A percentile compares a stretch with the other conserved stretches of the same genome.
Evolutionary conservation across 2,888 invertebrate species (phyloP).

Genomic region (Cremastinae sp.): DNA sequence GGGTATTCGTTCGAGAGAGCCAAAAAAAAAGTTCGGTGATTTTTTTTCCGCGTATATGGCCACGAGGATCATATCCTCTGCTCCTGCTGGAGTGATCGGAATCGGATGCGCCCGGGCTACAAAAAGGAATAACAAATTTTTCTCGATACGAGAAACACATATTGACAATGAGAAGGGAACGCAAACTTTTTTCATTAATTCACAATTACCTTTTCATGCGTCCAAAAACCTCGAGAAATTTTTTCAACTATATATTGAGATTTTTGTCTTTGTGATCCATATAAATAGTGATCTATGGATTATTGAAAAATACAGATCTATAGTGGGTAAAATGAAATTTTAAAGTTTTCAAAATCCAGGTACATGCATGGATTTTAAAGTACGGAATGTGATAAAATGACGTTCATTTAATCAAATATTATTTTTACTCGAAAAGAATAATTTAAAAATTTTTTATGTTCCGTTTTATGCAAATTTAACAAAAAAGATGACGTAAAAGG

Average conservation of each 20-base stretch:
- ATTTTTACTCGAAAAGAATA: too few species aligned
- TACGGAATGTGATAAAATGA: too few species aligned
- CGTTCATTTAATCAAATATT: too few species aligned
- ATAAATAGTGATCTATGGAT: too few species aligned
- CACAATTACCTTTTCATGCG: background rate
- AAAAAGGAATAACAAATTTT: background rate
- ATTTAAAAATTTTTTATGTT: background rate
- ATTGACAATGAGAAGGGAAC: background rate
- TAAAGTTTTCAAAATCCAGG: too few species aligned
- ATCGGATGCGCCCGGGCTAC: background rate
- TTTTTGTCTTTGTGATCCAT: too few species aligned
- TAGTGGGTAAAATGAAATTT: too few species aligned
- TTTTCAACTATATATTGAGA: background rate
- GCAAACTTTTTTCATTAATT: conserved; percentile 5
- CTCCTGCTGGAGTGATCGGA: background rate
- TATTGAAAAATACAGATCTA: background rate
- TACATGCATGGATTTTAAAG: too few species aligned
- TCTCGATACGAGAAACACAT: conserved; percentile 17
- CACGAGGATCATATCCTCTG: conserved; percentile 3
- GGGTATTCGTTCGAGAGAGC: conserved; percentile 33
- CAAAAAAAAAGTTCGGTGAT: conserved; percentile 29
- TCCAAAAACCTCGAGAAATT: background rate
- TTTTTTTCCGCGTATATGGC: background rate
- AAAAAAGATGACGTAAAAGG: conserved; percentile 2
- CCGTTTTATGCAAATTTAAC: background rate